phyloP scores from a whole-genome alignment of 2,113 vertebrate genomes.

The Phoxinus phoxinus region DNA sequence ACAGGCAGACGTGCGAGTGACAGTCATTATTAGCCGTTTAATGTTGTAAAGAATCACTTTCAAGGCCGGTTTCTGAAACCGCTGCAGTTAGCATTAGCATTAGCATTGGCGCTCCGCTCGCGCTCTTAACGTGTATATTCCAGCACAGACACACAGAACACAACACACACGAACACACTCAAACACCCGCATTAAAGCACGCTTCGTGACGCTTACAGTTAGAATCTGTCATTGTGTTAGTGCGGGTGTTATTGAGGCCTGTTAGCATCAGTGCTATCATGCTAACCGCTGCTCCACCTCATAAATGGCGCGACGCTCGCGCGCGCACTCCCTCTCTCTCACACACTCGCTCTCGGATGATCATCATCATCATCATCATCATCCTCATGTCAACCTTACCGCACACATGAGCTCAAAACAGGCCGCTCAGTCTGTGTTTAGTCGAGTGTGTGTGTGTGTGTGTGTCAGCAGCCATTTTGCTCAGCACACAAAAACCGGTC shows the following conservation, averaged over 20 bases:
- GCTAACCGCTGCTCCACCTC: conserved; percentile 19
- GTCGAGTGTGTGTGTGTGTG: neutral
- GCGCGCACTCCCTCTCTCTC: neutral
- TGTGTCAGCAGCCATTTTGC: conserved; percentile 20
- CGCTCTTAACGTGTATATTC: neutral
- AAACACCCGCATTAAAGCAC: neutral
- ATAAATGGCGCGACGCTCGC: conserved; percentile 41
- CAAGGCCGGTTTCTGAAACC: neutral
- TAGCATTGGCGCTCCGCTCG: neutral
- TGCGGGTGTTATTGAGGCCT: conserved; percentile 12
- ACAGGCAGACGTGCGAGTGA: too few species aligned
- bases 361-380: too few species aligned
- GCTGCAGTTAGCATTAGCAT: neutral
- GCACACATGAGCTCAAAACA: neutral
- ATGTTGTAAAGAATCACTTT: neutral
- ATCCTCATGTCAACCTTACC: neutral
- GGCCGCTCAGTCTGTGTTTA: neutral
- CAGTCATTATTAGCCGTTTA: neutral
- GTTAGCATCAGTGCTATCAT: conserved; percentile 36
- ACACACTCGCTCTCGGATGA: too few species aligned
- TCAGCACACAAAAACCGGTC: neutral
- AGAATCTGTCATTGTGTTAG: too few species aligned
- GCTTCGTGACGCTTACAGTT: neutral
- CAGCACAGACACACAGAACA: neutral
- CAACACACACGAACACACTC: neutral